Evolutionary conservation across 2,797 vertebrate species (phyloP).

Genomic region (Nasua narica): DNA sequence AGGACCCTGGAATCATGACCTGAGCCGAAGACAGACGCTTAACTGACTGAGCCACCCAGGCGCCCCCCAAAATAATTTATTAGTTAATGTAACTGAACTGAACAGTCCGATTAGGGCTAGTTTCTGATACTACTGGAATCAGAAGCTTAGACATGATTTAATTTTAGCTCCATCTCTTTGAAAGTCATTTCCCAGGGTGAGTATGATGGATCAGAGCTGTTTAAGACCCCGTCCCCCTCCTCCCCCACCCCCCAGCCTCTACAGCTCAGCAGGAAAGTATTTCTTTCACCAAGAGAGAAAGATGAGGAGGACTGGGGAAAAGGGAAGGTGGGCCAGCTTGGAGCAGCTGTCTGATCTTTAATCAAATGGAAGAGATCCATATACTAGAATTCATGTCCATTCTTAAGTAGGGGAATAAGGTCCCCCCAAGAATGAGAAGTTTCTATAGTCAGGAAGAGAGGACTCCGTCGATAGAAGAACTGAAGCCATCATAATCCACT

Average conservation of each 20-base stretch:
- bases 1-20: no score
- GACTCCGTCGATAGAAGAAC: neutral
- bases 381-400: neutral
- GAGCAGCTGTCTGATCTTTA: neutral
- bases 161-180: neutral
- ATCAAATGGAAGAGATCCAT: neutral
- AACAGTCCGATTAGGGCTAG: neutral
- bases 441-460: neutral
- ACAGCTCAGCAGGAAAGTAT: neutral
- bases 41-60: neutral
- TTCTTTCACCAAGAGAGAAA: neutral
- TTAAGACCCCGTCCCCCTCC: no score
- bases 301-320: neutral
- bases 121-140: neutral
- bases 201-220: neutral
- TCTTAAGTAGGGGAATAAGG: neutral
- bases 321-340: neutral
- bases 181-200: neutral
- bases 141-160: neutral
- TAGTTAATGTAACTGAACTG: neutral
- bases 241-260: neutral
- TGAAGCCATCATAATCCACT: neutral
- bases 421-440: neutral
- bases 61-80: neutral
- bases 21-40: neutral